Percentiles rank a stretch among this genome's conserved stretches.
Evolutionary conservation across 2,113 vertebrate genomes (phyloP).

Genomic region (Tachuris rubrigastra): DNA sequence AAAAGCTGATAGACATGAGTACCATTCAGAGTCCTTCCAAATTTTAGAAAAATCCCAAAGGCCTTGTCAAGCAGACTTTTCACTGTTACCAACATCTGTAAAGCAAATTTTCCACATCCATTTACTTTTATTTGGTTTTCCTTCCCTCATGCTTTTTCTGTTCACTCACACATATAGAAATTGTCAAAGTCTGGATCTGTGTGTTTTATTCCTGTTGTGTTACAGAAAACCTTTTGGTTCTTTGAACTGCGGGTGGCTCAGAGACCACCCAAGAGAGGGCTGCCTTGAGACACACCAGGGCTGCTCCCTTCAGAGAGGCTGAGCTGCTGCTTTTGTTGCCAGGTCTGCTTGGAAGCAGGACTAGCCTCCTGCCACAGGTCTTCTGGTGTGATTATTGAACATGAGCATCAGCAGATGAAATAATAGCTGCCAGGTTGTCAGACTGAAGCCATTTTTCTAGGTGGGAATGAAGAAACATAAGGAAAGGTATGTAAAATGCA

Average conservation of each 20-base stretch:
- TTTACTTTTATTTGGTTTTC: neutral
- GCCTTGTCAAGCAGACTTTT: neutral
- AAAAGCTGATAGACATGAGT: neutral
- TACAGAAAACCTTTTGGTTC: neutral
- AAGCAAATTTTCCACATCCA: neutral
- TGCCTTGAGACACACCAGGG: neutral
- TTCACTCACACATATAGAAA: neutral
- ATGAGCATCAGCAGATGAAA: neutral
- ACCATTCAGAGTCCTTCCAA: neutral
- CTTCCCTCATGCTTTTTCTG: neutral
- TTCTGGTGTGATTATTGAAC: neutral
- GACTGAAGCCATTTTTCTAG: neutral
- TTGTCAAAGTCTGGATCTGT: neutral
- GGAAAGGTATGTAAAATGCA: neutral
- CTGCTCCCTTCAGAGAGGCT: neutral
- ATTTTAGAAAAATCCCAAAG: neutral
- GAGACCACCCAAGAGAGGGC: neutral
- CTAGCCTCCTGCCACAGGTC: neutral
- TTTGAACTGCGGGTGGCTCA: neutral
- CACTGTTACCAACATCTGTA: neutral
- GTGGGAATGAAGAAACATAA: neutral
- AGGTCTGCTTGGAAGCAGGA: neutral
- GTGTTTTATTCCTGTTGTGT: neutral
- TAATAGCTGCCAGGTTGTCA: neutral
- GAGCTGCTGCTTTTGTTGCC: neutral